Conservation (phyloP, 2,888 invertebrate genomes). For the Emmelina monodactyla region DNA sequence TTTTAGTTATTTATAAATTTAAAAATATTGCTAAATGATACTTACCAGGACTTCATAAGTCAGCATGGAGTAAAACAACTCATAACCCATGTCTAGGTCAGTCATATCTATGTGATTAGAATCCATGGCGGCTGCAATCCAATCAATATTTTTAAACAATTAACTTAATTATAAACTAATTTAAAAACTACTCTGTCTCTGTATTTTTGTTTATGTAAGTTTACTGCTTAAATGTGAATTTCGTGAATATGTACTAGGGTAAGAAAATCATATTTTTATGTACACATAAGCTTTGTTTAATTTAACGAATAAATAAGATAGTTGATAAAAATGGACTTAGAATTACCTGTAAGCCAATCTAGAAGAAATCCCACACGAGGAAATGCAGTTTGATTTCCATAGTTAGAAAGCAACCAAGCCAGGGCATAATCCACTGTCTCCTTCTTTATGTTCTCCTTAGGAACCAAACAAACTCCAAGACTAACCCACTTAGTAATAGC, state of each 20-base stretch:
- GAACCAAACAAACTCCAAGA: constrained; percentile 46
- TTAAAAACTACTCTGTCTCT: too few species aligned
- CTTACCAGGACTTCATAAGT: constrained; percentile 44
- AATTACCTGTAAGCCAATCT: constrained; percentile 57
- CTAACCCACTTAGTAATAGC: constrained; percentile 51
- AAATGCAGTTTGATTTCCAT: constrained; percentile 28
- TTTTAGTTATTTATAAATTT: not conserved
- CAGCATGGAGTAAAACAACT: constrained; percentile 44
- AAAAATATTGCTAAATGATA: not conserved
- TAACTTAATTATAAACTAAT: too few species aligned
- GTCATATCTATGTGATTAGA: constrained; percentile 39
- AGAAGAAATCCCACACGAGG: constrained; percentile 41
- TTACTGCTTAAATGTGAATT: too few species aligned
- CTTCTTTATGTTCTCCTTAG: constrained; percentile 34
- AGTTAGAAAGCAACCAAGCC: constrained; percentile 46
- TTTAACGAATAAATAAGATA: too few species aligned
- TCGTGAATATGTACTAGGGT: too few species aligned
- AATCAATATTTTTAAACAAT: too few species aligned
- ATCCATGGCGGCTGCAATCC: constrained; percentile 55
- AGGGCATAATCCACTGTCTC: constrained; percentile 42
- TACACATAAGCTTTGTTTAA: too few species aligned
- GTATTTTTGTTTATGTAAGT: too few species aligned
- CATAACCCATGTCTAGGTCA: constrained; percentile 47
- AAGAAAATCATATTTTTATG: too few species aligned
- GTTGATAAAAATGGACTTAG: too few species aligned